These are phyloP conservation scores for Drosophila nigritarsus DNA, from an alignment of 2,888 invertebrate genomes.

Conservation along the genomic window DNA sequence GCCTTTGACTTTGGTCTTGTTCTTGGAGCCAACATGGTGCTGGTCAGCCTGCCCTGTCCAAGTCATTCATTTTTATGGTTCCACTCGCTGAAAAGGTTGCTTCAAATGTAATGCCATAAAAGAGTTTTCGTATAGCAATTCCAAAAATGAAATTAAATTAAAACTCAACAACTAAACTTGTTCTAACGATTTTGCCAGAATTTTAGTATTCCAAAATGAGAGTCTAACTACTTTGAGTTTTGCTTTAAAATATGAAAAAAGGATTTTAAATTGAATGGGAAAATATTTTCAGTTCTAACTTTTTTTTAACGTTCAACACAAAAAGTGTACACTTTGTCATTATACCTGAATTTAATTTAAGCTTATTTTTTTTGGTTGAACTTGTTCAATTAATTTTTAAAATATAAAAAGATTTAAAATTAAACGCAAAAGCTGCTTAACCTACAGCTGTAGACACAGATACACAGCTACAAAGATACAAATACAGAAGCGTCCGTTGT, in stretches of 20 bases:
- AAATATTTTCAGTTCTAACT: not conserved
- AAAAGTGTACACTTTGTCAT: not conserved
- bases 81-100: not conserved
- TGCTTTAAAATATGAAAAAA: not conserved
- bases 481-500: slow-evolving; percentile 38
- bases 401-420: not conserved
- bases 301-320: no score
- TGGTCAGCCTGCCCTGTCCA: not conserved
- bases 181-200: not conserved
- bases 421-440: not conserved
- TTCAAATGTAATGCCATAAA: not conserved
- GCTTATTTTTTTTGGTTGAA: not conserved
- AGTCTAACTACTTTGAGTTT: no score
- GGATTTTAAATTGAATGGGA: not conserved
- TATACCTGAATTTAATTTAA: not conserved
- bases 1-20: slow-evolving; percentile 67
- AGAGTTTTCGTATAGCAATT: not conserved
- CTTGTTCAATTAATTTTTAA: not conserved
- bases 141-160: not conserved
- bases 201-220: not conserved
- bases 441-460: not conserved
- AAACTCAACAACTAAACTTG: not conserved
- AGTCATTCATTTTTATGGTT: slow-evolving; percentile 5
- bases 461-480: slow-evolving; percentile 19
- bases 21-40: not conserved